Evolutionary conservation across 30 jellyfish, hydroid and myxozoan species (phyloP), one percentile per base, ranked within the genome.

Genomic region (Pseudorhiza aurosa): DNA sequence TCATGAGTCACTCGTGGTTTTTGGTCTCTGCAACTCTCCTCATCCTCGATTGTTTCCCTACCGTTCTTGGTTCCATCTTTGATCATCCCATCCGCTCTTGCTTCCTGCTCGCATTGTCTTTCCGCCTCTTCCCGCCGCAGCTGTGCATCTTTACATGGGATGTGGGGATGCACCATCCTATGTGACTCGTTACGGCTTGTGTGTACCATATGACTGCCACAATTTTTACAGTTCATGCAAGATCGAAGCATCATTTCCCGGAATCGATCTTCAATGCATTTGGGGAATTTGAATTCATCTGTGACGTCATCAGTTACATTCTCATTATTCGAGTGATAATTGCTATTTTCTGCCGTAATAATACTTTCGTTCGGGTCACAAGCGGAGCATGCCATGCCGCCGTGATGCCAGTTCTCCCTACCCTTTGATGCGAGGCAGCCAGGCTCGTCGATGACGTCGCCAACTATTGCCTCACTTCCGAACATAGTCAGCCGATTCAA

Each of bases 271-370:
- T 80, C 91, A 22, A 80, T 63, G 51, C 84, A 80, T 25, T 70
- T 53, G 3, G 91, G 91, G 44, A 80, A 80, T 65, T 46, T 53
- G 26, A 80, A 80, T 5, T 65, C 91, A 4, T 80, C 91, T 31
- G 62, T 74, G 14, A 9, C 27, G 8, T 8, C 58, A 5, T 22
- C 51, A n/a, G n/a, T n/a, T n/a, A n/a, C n/a, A 26, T 21, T 30
- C 6, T 40, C 69, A n/a, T 65, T 11, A 12, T 40, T 63, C 47
- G 40, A 0, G 18, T 17, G 62, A 4, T 10, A 6, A 8, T 37
- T 6, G 0, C 43, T 22, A 28, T 31, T 30, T 29, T 30, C 65
- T 9, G 62, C 40, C 31, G 32, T 28, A 5, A 45, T 21, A n/a
- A 33, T 64, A 30, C 58, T 2, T 0, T 47, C 24, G 24, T 24